phyloP scores from a whole-genome alignment of 2,113 vertebrate genomes.

The Suricata suricatta region DNA sequence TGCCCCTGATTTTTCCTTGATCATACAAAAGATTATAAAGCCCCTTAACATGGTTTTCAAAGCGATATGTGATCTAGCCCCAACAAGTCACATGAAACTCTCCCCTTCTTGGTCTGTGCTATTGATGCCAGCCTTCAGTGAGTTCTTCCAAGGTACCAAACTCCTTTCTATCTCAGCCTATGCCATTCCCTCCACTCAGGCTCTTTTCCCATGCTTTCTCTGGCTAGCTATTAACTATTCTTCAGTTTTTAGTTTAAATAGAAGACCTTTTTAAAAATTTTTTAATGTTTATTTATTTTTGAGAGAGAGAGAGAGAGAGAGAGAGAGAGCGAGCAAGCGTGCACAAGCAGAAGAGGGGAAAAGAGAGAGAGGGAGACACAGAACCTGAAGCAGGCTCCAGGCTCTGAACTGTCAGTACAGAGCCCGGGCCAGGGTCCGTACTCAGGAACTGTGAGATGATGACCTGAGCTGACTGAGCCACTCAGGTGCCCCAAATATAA shows the following conservation, averaged over 20 bases:
- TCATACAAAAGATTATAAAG: neutral
- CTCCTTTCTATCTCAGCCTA: neutral
- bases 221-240: neutral
- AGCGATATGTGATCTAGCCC: neutral
- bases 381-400: no score
- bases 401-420: no score
- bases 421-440: no score
- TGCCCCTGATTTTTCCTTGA: neutral
- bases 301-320: no score
- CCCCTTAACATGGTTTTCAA: neutral
- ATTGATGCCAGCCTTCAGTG: neutral
- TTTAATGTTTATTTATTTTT: no score
- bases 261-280: no score
- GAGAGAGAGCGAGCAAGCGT: no score
- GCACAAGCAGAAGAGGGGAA: no score
- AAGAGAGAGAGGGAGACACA: no score
- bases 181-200: neutral
- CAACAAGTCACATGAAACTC: neutral
- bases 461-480: no score
- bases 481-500: no score
- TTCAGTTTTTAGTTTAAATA: neutral
- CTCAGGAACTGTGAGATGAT: no score
- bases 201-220: neutral
- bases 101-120: neutral
- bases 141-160: neutral